Evolutionary conservation across 2,888 invertebrate genomes (phyloP), one percentile per base, ranked within the genome.

Genomic region (Pemphredon lugubris): DNA sequence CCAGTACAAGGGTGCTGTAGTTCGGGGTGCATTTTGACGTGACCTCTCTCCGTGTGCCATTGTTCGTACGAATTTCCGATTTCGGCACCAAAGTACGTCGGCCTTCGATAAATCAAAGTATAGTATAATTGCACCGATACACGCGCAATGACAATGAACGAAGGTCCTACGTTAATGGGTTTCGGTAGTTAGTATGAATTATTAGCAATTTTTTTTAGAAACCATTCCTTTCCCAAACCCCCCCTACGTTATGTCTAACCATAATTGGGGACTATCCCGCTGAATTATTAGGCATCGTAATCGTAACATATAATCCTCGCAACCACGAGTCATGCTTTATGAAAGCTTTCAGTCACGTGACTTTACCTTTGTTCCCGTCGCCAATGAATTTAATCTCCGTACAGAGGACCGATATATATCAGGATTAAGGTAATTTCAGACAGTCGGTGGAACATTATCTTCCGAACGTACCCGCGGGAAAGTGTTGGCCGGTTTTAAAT

Each of bases 361-460:
- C 47, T 42, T 14, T 14, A 21, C 21, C 47, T 11, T 23, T 9
- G 26, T 37, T 9, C 23, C 11, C 18, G 9, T 9, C 11, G 42
- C 7, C 20, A 34, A 45, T 20, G 13, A 34, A 13, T 2, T 34
- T 53, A 51, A 59, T 51, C n/a, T 14, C 14, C 18, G 16, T 2
- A 7, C 13, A 11, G 13, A 64, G 20, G 14, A 39, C 44, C 40
- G n/a, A 37, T 37, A 30, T 37, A 30, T 50, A 37, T 50, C 16
- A 48, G 13, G 47, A 47, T 69, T 37, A 37, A 53, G n/a, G 26
- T 60, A 57, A 61, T 68, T 67, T 51, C 14, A 23, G 6, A 6
- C n/a, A 6, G 39, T 26, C 11, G 2, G n/a, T 40, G 26, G 26
- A 32, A 6, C 11, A 34, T 47, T 42, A 42, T 54, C 47, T 58